These are phyloP conservation scores for Halictus ligatus DNA, from an alignment of 2,888 invertebrate genomes.

Conservation along the genomic window DNA sequence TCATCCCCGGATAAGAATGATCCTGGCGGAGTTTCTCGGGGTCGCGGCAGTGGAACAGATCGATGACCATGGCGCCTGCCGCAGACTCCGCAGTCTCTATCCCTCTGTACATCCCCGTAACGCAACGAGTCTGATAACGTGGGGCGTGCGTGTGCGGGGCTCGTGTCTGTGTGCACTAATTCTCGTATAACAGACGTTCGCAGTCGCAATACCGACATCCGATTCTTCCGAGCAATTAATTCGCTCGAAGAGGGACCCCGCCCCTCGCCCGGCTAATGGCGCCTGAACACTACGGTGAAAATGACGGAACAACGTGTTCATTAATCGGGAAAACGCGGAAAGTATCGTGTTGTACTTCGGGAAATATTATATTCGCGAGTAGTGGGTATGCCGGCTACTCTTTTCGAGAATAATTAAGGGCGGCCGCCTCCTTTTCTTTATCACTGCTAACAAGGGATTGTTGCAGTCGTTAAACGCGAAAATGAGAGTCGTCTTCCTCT, in stretches of 20 bases:
- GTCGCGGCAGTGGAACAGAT: conserved; percentile 76
- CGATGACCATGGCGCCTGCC: conserved; percentile 82
- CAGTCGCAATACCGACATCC: background rate
- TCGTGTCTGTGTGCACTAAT: background rate
- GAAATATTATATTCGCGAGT: background rate
- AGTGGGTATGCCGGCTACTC: background rate
- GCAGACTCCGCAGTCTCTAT: conserved; percentile 80
- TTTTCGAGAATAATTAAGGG: background rate
- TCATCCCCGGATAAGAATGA: conserved; percentile 39
- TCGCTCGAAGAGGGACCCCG: background rate
- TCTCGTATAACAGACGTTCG: background rate
- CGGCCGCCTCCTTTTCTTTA: background rate
- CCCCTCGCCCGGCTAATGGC: background rate
- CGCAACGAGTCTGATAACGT: conserved; percentile 65
- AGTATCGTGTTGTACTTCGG: background rate
- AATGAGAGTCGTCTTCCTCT: background rate
- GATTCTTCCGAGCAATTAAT: conserved; percentile 28
- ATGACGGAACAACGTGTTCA: background rate
- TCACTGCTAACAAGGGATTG: background rate
- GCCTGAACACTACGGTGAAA: background rate
- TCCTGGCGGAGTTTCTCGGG: conserved; percentile 31
- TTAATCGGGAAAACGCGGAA: background rate
- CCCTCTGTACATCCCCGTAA: conserved; percentile 64
- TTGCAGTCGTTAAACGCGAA: background rate
- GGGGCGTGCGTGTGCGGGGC: background rate